Evolutionary conservation across 2,797 vertebrate genomes (phyloP).

Genomic region (Phrynocephalus forsythii): DNA sequence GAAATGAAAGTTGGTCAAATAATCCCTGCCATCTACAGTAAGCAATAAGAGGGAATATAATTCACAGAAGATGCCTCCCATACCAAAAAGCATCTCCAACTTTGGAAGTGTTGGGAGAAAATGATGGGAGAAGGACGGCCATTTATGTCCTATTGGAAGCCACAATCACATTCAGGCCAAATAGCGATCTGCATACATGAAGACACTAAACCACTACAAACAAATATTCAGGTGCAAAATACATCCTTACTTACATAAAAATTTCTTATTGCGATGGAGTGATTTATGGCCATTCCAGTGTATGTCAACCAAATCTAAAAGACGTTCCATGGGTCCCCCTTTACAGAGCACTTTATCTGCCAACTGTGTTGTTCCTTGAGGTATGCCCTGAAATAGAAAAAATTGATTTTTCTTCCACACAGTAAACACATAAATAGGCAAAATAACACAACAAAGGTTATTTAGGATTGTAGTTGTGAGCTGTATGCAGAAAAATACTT

Average conservation of each 20-base stretch:
- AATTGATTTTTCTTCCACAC: background rate
- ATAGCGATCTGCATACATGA: too few relatives aligned
- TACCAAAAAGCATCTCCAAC: background rate
- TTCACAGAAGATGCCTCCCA: background rate
- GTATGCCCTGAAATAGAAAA: constrained; percentile 3
- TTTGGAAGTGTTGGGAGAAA: background rate
- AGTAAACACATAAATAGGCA: background rate
- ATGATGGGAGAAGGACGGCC: background rate
- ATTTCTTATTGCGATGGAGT: constrained; percentile 80
- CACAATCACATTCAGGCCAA: background rate
- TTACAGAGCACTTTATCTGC: constrained; percentile 29
- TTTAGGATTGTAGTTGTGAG: background rate
- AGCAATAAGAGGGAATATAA: background rate
- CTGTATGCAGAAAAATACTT: background rate
- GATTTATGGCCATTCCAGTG: constrained; percentile 82
- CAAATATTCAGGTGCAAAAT: background rate
- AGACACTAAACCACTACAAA: background rate
- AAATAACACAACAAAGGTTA: background rate
- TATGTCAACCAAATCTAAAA: constrained; percentile 85
- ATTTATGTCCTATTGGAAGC: background rate
- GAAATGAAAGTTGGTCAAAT: background rate
- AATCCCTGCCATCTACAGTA: too few relatives aligned
- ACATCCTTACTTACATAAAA: constrained; percentile 82
- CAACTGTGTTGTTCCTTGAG: background rate
- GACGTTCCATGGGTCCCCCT: constrained; percentile 75